Conservation (phyloP, 2,113 vertebrate species). For the Martes martes region DNA sequence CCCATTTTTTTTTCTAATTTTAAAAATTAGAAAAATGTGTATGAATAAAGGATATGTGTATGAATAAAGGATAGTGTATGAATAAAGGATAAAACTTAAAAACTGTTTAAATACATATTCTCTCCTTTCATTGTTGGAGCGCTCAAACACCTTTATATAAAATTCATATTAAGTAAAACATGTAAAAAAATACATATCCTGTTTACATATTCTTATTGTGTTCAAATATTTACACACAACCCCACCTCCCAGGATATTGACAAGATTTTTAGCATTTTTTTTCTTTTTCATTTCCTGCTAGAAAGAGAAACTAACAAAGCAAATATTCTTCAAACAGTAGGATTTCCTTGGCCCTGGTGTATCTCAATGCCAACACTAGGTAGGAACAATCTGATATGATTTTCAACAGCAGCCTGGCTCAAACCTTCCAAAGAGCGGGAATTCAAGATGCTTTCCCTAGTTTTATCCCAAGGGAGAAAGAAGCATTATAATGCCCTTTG, state of each 20-base stretch:
- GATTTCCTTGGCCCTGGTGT: neutral
- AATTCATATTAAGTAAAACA: slow-evolving; percentile 53
- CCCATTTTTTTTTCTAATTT: neutral
- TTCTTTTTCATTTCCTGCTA: slow-evolving; percentile 53
- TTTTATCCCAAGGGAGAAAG: neutral
- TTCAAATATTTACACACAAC: slow-evolving; percentile 65
- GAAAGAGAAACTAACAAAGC: slow-evolving; percentile 63
- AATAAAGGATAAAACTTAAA: slow-evolving; percentile 47
- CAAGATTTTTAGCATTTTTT: slow-evolving; percentile 40
- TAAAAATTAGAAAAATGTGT: neutral
- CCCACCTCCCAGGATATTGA: neutral
- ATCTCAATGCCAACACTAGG: neutral
- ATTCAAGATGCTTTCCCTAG: neutral
- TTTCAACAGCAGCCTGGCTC: neutral
- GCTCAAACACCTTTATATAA: slow-evolving; percentile 42
- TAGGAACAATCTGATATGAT: slow-evolving; percentile 21
- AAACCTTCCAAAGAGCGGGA: neutral
- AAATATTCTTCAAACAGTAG: slow-evolving; percentile 15
- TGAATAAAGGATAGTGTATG: neutral
- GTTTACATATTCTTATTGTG: neutral
- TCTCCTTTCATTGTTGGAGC: neutral
- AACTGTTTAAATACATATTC: neutral
- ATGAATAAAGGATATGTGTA: neutral
- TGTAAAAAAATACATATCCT: slow-evolving; percentile 31
- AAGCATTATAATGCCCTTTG: neutral